Evolutionary conservation across 2,888 invertebrate species (phyloP), one percentile per base, ranked within the genome.

Genomic region (Torymus texanus): DNA sequence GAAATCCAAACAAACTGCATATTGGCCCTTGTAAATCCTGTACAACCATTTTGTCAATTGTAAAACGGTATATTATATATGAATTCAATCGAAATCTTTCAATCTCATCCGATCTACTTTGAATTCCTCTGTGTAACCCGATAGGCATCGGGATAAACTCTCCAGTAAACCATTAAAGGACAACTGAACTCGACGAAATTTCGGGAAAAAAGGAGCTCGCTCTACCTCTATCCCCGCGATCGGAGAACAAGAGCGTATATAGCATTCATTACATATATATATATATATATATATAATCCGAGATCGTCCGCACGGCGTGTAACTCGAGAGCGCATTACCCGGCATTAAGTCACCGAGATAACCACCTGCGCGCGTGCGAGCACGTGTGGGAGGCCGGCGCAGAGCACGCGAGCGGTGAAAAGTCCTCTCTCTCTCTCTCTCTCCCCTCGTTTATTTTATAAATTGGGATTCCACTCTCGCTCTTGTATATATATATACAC

Each of bases 321-420:
- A 87, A 87, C 87, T 84, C 87, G 87, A 87, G 87, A 87, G 87
- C 85, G 86, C 87, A 88, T 88, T 88, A 88, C 86, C 87, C 85
- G 85, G 87, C 87, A 87, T 88, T 87, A 88, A 88, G 88, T 87
- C 88, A 88, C 86, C 85, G 87, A 87, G 88, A 88, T 88, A 88
- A 88, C 86, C 86, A 86, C 86, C 86, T 86, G 87, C 41, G 41
- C 29, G 29, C 29, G 29, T 8, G 41, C 8, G 41, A 8, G 41
- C 41, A 41, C 41, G 68, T 67, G 88, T 89, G 89, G 88, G 88
- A 87, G 87, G 87, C 86, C 75, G 82, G n/a, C n/a, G n/a, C n/a
- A n/a, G n/a, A 0, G 82, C 79, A 78, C 81, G 84, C 82, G 78
- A 75, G 8, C 41, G 41, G 41, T 41, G 41, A 41, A 41, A 41